phyloP scores from a whole-genome alignment of 92 coral and sea anemone genomes.

The Porites cylindrica region DNA sequence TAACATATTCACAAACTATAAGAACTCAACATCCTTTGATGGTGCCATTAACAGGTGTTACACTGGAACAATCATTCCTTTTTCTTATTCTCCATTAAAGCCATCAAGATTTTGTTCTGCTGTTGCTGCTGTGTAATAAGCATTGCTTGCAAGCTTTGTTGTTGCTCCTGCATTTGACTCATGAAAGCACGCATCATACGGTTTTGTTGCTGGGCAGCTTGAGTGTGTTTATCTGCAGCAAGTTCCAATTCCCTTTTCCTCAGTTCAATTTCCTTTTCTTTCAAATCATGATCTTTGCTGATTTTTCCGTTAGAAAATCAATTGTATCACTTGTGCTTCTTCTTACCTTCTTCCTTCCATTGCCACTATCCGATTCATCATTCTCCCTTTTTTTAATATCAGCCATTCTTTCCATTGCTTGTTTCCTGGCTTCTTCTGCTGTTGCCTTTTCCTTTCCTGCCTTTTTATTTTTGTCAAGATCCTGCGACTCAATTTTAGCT shows the following conservation, averaged over 20 bases:
- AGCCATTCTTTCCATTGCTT: constrained; percentile 69
- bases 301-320: constrained; percentile 35
- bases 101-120: constrained; percentile 36
- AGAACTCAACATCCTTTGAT: constrained; percentile 6
- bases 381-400: constrained; percentile 26
- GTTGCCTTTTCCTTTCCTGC: constrained; percentile 32
- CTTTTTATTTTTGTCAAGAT: constrained; percentile 25
- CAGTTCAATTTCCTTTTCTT: neutral
- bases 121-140: constrained; percentile 22
- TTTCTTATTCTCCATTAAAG: constrained; percentile 20
- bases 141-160: constrained; percentile 29
- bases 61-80: neutral
- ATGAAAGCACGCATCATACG: neutral
- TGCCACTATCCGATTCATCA: neutral
- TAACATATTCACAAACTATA: neutral
- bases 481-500: constrained; percentile 17
- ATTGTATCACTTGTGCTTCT: constrained; percentile 47
- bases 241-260: no score
- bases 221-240: no score
- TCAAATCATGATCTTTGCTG: constrained; percentile 17
- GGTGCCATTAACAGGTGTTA: neutral
- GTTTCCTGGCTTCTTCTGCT: constrained; percentile 55
- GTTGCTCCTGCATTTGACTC: constrained; percentile 38
- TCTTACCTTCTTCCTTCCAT: constrained; percentile 22
- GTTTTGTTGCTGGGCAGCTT: no score